Conservation (phyloP, 2,797 vertebrate genomes). For the Chaetodon trifasciatus region DNA sequence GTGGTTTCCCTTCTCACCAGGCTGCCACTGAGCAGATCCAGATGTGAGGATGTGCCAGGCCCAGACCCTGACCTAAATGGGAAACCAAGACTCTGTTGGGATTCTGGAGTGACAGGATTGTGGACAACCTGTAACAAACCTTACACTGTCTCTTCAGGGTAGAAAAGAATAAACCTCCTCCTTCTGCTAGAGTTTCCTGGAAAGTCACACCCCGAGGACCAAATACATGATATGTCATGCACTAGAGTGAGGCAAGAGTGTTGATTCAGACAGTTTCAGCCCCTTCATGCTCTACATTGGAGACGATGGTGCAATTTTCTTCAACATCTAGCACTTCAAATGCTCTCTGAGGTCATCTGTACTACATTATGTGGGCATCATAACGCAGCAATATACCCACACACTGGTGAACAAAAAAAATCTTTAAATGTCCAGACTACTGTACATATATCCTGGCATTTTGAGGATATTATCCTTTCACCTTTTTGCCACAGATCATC, state of each 20-base stretch:
- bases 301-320: slow-evolving; percentile 29
- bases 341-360: slow-evolving; percentile 10
- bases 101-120: slow-evolving; percentile 38
- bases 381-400: slow-evolving; percentile 35
- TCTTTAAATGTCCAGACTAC: slow-evolving; percentile 23
- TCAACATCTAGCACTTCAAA: slow-evolving; percentile 24
- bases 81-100: slow-evolving; percentile 22
- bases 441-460: slow-evolving; percentile 6
- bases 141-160: slow-evolving; percentile 17
- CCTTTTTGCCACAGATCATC: slow-evolving; percentile 16
- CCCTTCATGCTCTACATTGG: slow-evolving; percentile 4
- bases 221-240: slow-evolving; percentile 9
- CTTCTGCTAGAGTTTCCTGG: slow-evolving; percentile 26
- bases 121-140: slow-evolving; percentile 39
- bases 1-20: slow-evolving; percentile 6
- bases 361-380: slow-evolving; percentile 22
- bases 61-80: slow-evolving; percentile 16
- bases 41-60: slow-evolving; percentile 44
- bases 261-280: slow-evolving; percentile 38
- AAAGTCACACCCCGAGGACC: slow-evolving; percentile 17
- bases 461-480: slow-evolving; percentile 11
- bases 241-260: not conserved
- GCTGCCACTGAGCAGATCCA: slow-evolving; percentile 51
- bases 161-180: slow-evolving; percentile 8
- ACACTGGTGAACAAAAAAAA: slow-evolving; percentile 17